A percentile compares a stretch with the other conserved stretches of the same genome.
Evolutionary conservation across 2,797 vertebrate genomes (phyloP).

Genomic region (Chaunax sp.): DNA sequence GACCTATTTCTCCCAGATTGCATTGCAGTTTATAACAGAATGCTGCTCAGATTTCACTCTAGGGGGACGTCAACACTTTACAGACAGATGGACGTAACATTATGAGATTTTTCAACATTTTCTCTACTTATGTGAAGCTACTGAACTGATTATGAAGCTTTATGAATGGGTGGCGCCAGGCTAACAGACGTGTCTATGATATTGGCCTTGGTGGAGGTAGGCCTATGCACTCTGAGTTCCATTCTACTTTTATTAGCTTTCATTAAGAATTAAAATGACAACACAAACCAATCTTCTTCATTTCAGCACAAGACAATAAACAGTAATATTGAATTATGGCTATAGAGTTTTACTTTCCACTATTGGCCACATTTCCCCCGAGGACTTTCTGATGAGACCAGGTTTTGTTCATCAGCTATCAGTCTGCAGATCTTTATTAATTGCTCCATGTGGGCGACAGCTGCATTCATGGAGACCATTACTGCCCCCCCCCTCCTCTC

Average conservation of each 20-base stretch:
- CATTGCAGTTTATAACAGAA: too few species aligned
- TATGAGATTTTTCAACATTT: too few species aligned
- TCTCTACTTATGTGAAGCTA: too few species aligned
- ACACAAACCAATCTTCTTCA: neutral
- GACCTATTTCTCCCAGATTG: too few species aligned
- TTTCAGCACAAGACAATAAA: slow-evolving; percentile 1
- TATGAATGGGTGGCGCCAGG: too few species aligned
- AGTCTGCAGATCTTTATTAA: slow-evolving; percentile 62
- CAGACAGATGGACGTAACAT: too few species aligned
- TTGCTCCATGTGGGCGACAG: slow-evolving; percentile 56
- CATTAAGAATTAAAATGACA: neutral
- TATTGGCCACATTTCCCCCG: slow-evolving; percentile 12
- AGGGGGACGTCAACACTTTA: too few species aligned
- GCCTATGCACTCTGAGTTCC: too few species aligned
- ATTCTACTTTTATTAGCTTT: neutral
- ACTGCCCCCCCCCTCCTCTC: slow-evolving; percentile 43
- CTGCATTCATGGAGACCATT: slow-evolving; percentile 59
- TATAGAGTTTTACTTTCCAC: slow-evolving; percentile 6
- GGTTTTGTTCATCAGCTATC: slow-evolving; percentile 31
- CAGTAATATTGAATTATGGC: slow-evolving; percentile 1
- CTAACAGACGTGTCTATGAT: too few species aligned
- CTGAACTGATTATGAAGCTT: too few species aligned
- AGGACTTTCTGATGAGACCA: slow-evolving; percentile 12
- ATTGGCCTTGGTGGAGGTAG: too few species aligned
- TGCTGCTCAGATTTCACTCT: too few species aligned